Evolutionary conservation across 2,797 vertebrate genomes (phyloP).

Genomic region (Enteromius trimaculatus): DNA sequence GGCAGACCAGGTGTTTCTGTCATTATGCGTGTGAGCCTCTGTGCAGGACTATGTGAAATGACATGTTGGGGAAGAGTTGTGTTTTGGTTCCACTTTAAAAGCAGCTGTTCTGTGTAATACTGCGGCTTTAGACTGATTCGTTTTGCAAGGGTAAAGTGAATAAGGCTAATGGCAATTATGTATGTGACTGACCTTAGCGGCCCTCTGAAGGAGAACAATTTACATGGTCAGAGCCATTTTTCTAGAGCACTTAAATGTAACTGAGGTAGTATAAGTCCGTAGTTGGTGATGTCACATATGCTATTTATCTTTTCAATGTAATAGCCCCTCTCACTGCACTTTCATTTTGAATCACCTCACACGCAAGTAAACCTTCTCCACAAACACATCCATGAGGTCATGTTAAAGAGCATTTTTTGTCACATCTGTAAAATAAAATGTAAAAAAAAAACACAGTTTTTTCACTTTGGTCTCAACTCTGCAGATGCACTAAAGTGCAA

Average conservation of each 20-base stretch:
- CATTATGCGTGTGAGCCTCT: not conserved
- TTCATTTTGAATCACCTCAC: conserved; percentile 18
- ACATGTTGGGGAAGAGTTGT: conserved; percentile 48
- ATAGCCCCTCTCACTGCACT: not conserved
- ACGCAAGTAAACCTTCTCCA: not conserved
- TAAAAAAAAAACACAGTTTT: conserved; percentile 66
- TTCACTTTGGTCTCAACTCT: conserved; percentile 70
- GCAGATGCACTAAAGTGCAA: conserved; percentile 70
- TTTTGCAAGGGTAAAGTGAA: conserved; percentile 55
- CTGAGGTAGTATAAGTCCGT: not conserved
- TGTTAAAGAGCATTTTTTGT: conserved; percentile 55
- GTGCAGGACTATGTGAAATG: conserved; percentile 1
- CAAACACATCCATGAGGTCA: conserved; percentile 39
- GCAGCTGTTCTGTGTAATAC: conserved; percentile 52
- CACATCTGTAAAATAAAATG: conserved; percentile 62
- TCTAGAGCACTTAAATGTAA: conserved; percentile 23
- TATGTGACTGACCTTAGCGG: conserved; percentile 48
- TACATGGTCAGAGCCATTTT: conserved; percentile 32
- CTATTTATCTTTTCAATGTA: conserved; percentile 22
- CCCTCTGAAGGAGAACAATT: conserved; percentile 44
- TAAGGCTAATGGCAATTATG: conserved; percentile 58
- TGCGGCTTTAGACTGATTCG: conserved; percentile 38
- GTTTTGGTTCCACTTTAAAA: conserved; percentile 47
- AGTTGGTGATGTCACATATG: not conserved
- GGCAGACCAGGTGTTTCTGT: conserved; percentile 37